Conservation (phyloP, 2,113 vertebrate genomes). For the Columba livia region DNA sequence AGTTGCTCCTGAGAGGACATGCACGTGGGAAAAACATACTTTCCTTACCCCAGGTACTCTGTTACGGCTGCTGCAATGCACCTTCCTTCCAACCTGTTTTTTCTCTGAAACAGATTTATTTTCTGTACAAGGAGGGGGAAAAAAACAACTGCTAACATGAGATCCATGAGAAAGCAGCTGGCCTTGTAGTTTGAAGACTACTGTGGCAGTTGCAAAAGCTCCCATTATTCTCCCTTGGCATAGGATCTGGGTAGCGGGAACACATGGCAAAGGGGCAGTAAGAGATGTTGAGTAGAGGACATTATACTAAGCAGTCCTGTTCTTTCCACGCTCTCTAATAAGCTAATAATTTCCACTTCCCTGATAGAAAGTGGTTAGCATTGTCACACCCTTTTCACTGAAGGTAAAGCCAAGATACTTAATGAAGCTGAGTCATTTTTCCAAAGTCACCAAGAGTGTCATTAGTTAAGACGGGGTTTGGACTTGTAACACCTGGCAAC, state of each 20-base stretch:
- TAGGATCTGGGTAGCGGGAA: neutral
- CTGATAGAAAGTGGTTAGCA: neutral
- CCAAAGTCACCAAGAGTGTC: neutral
- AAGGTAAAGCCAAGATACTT: neutral
- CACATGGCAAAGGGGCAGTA: rapidly evolving
- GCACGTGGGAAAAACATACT: neutral
- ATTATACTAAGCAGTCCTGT: neutral
- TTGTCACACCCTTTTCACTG: neutral
- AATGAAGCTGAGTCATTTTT: neutral
- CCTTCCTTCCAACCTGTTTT: neutral
- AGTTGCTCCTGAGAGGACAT: neutral
- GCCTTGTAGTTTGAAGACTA: neutral
- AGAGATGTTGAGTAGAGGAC: neutral
- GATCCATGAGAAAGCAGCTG: neutral
- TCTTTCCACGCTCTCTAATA: neutral
- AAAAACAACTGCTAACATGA: neutral
- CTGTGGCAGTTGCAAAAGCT: neutral
- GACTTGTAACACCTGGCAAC: neutral
- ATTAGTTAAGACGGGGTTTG: neutral
- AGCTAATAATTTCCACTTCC: neutral
- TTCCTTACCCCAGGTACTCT: neutral
- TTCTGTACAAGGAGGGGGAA: neutral
- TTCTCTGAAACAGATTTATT: neutral
- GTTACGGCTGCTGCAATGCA: neutral
- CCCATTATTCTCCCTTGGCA: neutral